A percentile compares a stretch with the other conserved stretches of the same genome.
Evolutionary conservation across 2,113 vertebrate species (phyloP).

Genomic region (Casuarius casuarius): DNA sequence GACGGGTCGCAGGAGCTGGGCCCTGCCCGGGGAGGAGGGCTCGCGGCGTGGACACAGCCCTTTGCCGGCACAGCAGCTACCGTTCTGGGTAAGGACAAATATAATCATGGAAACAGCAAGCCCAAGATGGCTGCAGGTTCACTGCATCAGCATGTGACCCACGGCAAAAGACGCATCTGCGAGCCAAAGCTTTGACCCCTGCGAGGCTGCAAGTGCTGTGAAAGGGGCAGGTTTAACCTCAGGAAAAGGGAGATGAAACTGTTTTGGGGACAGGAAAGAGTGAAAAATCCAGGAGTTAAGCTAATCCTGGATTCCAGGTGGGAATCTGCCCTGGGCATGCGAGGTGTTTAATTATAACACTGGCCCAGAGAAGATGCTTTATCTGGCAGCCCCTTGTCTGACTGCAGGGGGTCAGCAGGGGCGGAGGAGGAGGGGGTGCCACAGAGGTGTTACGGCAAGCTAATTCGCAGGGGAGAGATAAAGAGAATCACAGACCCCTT

Average conservation of each 20-base stretch:
- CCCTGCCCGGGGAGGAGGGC: too few relatives aligned
- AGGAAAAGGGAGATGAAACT: not conserved
- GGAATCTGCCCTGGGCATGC: not conserved
- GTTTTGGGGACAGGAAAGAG: not conserved
- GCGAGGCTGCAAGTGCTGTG: not conserved
- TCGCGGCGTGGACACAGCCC: too few relatives aligned
- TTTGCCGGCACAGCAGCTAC: not conserved
- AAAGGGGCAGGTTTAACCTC: not conserved
- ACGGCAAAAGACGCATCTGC: too few relatives aligned
- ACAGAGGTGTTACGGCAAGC: conserved; percentile 71
- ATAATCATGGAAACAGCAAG: too few relatives aligned
- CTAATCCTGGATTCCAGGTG: not conserved
- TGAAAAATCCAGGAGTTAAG: not conserved
- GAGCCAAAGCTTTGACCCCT: too few relatives aligned
- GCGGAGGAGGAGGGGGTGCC: not conserved
- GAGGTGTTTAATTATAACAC: conserved; percentile 51
- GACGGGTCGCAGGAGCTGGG: too few relatives aligned
- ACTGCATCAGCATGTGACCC: too few relatives aligned
- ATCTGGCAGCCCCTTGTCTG: conserved; percentile 57
- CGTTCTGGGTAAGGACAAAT: too few relatives aligned
- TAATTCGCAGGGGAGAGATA: conserved; percentile 78
- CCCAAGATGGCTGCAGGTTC: too few relatives aligned
- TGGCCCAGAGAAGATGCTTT: conserved; percentile 36
- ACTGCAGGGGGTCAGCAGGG: conserved; percentile 45
- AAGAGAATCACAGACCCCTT: conserved; percentile 75